Evolutionary conservation across 1,140 invertebrate species (phyloP), one percentile per base, ranked within the genome.

Genomic region (Scaptomyza graminum): DNA sequence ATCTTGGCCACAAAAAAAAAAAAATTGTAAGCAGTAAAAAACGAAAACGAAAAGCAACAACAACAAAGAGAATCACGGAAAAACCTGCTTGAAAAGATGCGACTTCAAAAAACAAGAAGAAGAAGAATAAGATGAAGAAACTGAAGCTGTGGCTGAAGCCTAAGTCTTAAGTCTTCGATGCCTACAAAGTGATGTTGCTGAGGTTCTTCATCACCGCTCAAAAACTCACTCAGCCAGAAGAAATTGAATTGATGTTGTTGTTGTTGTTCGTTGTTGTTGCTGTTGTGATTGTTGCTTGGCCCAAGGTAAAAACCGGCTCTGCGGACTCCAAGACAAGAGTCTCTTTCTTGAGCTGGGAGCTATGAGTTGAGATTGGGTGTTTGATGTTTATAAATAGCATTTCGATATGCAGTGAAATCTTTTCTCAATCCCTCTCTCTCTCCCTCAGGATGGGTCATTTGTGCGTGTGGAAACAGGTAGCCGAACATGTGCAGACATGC

Each of bases 171-270:
- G 37, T 41, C 37, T 41, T 62, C 61, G 66, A 22, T 51, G 37
- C 22, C 66, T 68, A 50, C 57, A 54, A 61, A 7, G 7, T 59
- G 52, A 54, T 64, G 61, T 65, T 56, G 51, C 56, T 39, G 70
- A 74, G 74, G 57, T 79, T 76, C 74, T 84, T 84, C 81, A 74
- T 57, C 74, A 63, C 47, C 54, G 61, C 61, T 41, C 37, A 56
- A 84, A 85, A 85, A 85, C 82, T 87, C 78, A 85, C 78, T 85
- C 75, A 88, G 83, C 78, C 78, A 76, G 82, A 87, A 87, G 83
- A 87, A 87, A 88, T 85, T 87, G 83, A 87, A 87, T 87, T 88
- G 78, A 87, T 85, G 81, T 81, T 77, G 78, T 49, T 68, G 70
- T 57, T 55, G 54, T 59, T 59, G 31, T 50, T 67, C 18, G 18